Evolutionary conservation across 2,888 invertebrate genomes (phyloP), one percentile per base, ranked within the genome.

Genomic region (Synergus laeviventris): DNA sequence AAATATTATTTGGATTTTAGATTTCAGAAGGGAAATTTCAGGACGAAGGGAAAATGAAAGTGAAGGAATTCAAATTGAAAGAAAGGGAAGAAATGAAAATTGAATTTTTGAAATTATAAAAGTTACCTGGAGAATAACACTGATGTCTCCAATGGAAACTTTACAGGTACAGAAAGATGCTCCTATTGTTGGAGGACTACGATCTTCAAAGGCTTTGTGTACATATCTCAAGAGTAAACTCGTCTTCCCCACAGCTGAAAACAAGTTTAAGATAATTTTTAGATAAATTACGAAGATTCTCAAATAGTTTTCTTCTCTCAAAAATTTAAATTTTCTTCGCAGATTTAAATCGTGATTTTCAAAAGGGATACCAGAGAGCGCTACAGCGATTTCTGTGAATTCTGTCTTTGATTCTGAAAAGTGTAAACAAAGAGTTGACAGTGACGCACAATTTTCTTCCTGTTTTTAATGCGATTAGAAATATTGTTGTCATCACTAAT

Each of bases 111-210:
- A 91, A 0, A 91, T 91, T 54, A 91, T 91, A n/a, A 91, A 21
- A 64, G 4, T 87, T 91, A 96, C 96, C 93, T 96, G 96, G 82
- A 96, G 89, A 91, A 95, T 96, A 11, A 97, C 94, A 87, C 93
- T 93, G 36, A 94, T 92, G 81, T 94, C 94, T 11, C 94, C 94
- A 74, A 96, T 91, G 85, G 94, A 94, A 85, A 97, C 93, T 90
- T 95, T 96, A 90, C 96, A 97, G 0, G 95, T 96, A 91, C 97
- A 97, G 92, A 97, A 97, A 0, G 97, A 96, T 0, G 97, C 97
- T 0, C 97, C 97, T 86, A 97, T 96, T 4, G 97, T 97, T 0
- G 97, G 96, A 38, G 95, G 95, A 76, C 95, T 94, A 84, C 95
- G 94, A 74, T 94, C 94, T 59, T 94, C 94, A 90, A 95, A 95